phyloP scores from a whole-genome alignment of 2,797 vertebrate species.

The Picus viridis region DNA sequence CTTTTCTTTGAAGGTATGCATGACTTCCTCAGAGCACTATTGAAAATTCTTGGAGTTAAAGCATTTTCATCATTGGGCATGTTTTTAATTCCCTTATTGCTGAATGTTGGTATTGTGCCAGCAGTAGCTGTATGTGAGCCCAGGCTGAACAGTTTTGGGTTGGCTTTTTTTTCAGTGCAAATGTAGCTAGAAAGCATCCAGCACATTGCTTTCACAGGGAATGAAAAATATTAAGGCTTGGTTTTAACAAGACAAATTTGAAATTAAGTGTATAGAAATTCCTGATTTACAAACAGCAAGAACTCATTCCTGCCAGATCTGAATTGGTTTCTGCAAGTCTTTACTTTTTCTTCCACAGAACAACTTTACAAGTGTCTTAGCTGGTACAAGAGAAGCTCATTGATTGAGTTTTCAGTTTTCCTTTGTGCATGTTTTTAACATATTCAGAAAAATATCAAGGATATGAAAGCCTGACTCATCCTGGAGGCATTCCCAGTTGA shows the following conservation, averaged over 20 bases:
- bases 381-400: background rate
- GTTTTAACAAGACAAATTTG: background rate
- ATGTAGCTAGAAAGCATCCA: background rate
- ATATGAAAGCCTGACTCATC: background rate
- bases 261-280: background rate
- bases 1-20: background rate
- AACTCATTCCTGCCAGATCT: accelerated
- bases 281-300: background rate
- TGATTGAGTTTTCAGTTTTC: background rate
- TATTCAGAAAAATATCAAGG: background rate
- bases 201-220: background rate
- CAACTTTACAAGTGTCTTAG: background rate
- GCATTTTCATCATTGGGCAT: background rate
- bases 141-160: background rate
- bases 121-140: background rate
- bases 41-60: background rate
- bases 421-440: background rate
- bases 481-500: background rate
- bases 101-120: background rate
- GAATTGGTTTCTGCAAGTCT: background rate
- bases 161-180: background rate
- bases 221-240: background rate
- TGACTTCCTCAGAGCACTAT: background rate
- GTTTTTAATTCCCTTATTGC: background rate
- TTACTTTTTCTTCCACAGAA: background rate